Base-by-base conservation (phyloP, 2,888 invertebrate species). In the Xanthorhoe spadicearia region DNA sequence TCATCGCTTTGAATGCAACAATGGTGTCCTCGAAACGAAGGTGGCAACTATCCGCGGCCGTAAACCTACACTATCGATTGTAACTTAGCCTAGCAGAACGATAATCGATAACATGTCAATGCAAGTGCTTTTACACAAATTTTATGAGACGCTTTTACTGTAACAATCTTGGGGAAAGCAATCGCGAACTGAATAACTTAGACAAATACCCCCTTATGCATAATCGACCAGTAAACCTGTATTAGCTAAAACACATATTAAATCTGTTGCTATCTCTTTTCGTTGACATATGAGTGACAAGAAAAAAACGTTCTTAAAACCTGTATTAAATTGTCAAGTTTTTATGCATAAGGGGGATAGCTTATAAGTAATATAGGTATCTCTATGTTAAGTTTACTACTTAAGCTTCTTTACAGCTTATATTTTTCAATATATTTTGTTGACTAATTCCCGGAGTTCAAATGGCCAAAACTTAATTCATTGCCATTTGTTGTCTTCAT, bases 1-100 rank as follows among this genome's bases (percentile, higher is more conserved):
- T 92, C 90, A 87, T 89, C 88, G 88, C 87, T 81, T 84, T 90
- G 88, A 90, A 92, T 90, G 87, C 87, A 91, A 93, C 92, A 93
- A 93, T 92, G 90, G 89, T 84, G 85, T 84, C 89, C 86, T 86
- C 84, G 74, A 85, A 88, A 83, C 85, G 87, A 88, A 88, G 89
- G 90, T 90, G 91, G 91, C 90, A 90, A 86, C 88, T 89, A 90
- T 91, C 87, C 81, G 74, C 84, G 80, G 80, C 83, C 81, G 79
- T 88, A 90, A 90, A 89, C 78, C 77, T 80, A 79, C 80, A 81
- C 84, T 81, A 83, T 83, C 85, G 82, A 78, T 80, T 80, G 81
- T 81, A 81, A 77, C 78, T 78, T 71, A 72, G 67, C 69, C 71
- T 66, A 68, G 65, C 69, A 71, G 68, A 67, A 72, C 70, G 68